Evolutionary conservation across 1,140 invertebrate species (phyloP), one percentile per base, ranked within the genome.

Genomic region (Ruditapes philippinarum): DNA sequence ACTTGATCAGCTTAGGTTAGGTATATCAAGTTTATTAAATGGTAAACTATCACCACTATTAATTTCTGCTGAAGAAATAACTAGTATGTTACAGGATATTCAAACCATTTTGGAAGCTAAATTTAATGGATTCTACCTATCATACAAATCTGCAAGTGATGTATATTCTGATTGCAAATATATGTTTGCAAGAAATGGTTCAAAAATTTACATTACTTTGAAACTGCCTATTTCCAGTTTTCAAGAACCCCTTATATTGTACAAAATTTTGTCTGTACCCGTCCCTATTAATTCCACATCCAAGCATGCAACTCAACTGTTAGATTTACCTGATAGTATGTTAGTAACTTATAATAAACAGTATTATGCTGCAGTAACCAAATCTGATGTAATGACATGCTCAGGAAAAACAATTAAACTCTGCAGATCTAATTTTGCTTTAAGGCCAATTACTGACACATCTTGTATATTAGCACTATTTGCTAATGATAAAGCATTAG

Each of bases 381-480:
- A 22, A 54, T 31, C 38, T 31, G 65, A 88, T 25, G 28, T 91
- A 49, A 12, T 42, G 12, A 12, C 79, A 17, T 90, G 89, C 40
- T 28, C 28, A 28, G 79, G 89, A 31, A 65, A 25, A 51, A 49
- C 25, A 0, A 42, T 65, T 0, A 49, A 70, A n/a, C 68, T 65
- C 57, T 90, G 84, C 49, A 22, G 40, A 14, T 7, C 25, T 45
- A 70, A 87, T 76, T 31, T 90, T 28, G 45, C 89, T 5, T 40
- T 90, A 33, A 19, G 60, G 49, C 57, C 89, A 11, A 45, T 82
- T n/a, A 78, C 83, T 17, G 9, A 25, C 28, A 22, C 74, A 40
- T 80, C 74, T 19, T 90, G 89, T 80, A 40, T 85, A 22, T 49
- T 81, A n/a, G 36, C 89, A 49, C 14, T 90, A 40, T 90, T 79